Evolutionary conservation across 2,113 vertebrate species (phyloP).

Genomic region (Ptilonorhynchus violaceus): DNA sequence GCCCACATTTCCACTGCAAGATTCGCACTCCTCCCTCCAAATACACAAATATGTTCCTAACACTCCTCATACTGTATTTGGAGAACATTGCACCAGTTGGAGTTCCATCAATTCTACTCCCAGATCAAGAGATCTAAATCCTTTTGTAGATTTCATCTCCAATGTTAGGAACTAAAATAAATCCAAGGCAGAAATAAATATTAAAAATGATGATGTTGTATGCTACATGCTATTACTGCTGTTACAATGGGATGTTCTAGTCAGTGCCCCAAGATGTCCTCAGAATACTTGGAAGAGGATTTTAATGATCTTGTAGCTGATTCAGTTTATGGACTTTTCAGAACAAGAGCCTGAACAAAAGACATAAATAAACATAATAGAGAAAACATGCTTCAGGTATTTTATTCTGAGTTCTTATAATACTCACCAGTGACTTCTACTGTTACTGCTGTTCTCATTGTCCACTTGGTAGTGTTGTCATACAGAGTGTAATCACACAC

Average conservation of each 20-base stretch:
- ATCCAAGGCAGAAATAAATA: background rate
- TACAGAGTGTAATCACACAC: conserved; percentile 75
- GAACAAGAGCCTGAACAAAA: background rate
- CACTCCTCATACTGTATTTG: background rate
- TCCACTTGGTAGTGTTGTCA: conserved; percentile 67
- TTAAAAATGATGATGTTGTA: background rate
- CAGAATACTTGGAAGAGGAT: background rate
- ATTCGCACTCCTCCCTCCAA: background rate
- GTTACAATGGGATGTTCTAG: background rate
- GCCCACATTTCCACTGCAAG: background rate
- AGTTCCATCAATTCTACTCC: background rate
- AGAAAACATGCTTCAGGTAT: background rate
- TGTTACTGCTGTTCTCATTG: conserved; percentile 71
- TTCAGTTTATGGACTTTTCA: background rate
- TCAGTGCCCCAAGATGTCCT: background rate
- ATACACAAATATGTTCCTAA: background rate
- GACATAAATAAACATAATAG: background rate
- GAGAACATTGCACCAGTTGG: background rate
- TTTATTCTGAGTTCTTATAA: background rate
- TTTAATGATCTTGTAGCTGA: background rate
- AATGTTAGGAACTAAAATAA: background rate
- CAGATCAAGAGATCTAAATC: background rate
- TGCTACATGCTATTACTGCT: background rate
- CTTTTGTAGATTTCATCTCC: background rate
- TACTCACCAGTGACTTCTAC: conserved; percentile 69